Base-by-base conservation (phyloP, 1,140 invertebrate genomes). In the Lordiphosa clarofinis region DNA sequence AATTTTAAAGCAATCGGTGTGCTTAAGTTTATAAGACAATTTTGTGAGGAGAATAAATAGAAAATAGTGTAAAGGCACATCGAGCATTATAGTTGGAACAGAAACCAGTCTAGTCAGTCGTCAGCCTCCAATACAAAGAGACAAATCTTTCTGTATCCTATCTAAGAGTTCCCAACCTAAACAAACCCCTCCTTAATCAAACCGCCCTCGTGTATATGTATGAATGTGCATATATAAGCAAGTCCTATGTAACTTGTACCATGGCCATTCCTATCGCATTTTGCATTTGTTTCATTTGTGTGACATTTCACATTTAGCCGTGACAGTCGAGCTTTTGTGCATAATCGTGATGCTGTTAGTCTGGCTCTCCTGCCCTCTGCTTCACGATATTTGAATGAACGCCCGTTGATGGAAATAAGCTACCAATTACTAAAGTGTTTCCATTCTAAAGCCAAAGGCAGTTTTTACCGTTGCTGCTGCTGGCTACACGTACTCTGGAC, bases 371-470 rank as follows among this genome's bases (percentile, higher is more conserved):
- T 15, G 10, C 28, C 19, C 19, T 33, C 12, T 4, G 11, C 15
- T 21, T 35, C n/a, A 12, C 15, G 13, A 53, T 48, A 13, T 56
- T 60, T 65, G 61, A 64, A 49, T 58, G 54, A 47, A 33, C 53
- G 35, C 48, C 50, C 46, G 50, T 63, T 65, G 60, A 82, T 68
- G 73, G 58, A 68, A 64, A 76, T 82, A 82, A 82, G 78, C 78
- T 76, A 82, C 68, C 76, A 82, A 82, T 82, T 82, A 82, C 76
- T 72, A 82, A 82, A 82, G 76, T 82, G 76, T 84, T 81, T 73
- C 61, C 43, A 76, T 53, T 73, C 43, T 61, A 56, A 56, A 70
- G 58, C 66, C 65, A 48, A 24, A 24, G n/a, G 9, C 19, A 37
- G 10, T 46, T 61, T 40, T 24, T 24, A 24, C 57, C 48, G 49